These are phyloP conservation scores for Planiliza haematocheilus DNA, from an alignment of 2,113 vertebrate species.

Conservation along the genomic window DNA sequence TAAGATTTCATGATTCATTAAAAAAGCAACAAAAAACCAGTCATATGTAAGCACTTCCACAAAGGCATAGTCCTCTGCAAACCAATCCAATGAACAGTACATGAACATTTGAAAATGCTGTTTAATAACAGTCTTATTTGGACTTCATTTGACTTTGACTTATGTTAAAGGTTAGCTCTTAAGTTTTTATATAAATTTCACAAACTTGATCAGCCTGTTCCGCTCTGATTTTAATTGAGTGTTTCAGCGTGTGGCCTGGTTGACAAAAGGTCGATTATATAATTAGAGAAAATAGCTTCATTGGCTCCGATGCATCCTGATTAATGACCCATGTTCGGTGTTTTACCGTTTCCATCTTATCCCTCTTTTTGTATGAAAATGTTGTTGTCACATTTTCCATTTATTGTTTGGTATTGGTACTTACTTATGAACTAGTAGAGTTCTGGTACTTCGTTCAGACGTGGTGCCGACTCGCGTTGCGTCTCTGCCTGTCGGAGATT, in stretches of 20 bases:
- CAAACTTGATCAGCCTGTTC: constrained; percentile 38
- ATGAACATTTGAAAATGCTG: constrained; percentile 21
- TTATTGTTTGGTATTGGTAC: too few species aligned
- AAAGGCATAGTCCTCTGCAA: too few species aligned
- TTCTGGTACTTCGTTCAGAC: too few species aligned
- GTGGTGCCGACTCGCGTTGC: too few species aligned
- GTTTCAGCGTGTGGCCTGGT: constrained; percentile 31
- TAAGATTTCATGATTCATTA: too few species aligned
- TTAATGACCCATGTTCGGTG: constrained; percentile 6
- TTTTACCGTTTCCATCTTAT: constrained; percentile 18
- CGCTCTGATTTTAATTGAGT: constrained; percentile 60
- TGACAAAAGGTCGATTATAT: constrained; percentile 56
- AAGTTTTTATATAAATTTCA: constrained; percentile 31
- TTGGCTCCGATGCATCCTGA: constrained; percentile 50
- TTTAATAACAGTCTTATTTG: constrained; percentile 15
- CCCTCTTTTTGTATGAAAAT: constrained; percentile 16
- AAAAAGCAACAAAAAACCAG: too few species aligned
- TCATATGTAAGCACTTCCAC: too few species aligned
- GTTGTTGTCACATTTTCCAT: not conserved
- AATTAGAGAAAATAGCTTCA: constrained; percentile 55
- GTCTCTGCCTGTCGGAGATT: too few species aligned
- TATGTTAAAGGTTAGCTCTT: constrained; percentile 35
- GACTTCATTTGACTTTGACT: constrained; percentile 28
- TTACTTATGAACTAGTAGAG: too few species aligned
- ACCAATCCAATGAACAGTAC: constrained; percentile 14